phyloP scores from a whole-genome alignment of 2,113 vertebrate genomes.

The Argyrosomus japonicus region DNA sequence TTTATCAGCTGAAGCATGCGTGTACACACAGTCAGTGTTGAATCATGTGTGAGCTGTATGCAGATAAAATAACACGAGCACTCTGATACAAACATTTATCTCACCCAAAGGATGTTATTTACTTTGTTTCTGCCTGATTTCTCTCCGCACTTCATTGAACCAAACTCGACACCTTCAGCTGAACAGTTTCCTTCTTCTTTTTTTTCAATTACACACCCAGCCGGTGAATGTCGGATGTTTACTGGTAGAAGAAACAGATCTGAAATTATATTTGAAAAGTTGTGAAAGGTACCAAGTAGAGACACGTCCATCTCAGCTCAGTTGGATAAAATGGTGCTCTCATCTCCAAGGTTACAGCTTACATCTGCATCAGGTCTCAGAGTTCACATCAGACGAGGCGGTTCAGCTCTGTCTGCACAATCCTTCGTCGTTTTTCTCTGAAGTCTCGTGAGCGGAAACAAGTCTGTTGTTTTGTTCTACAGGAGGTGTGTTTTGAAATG shows the following conservation, averaged over 20 bases:
- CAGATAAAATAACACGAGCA: not conserved
- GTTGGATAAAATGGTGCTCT: not conserved
- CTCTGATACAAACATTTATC: not conserved
- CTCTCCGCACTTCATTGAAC: not conserved
- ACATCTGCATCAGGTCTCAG: constrained; percentile 5
- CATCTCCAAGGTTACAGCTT: not conserved
- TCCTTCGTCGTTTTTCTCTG: not conserved
- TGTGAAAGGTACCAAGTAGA: constrained; percentile 17
- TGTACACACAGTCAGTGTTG: too few species aligned
- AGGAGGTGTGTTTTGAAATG: constrained; percentile 10
- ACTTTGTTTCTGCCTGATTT: not conserved
- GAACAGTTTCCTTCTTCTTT: not conserved
- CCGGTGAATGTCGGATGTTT: constrained; percentile 14
- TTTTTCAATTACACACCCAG: not conserved
- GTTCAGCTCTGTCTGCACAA: not conserved
- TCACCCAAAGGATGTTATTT: not conserved
- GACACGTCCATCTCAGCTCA: constrained; percentile 27
- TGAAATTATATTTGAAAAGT: constrained; percentile 22
- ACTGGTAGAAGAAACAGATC: constrained; percentile 14
- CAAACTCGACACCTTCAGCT: constrained; percentile 3
- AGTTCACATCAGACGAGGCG: constrained; percentile 1
- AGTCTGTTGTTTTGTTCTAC: not conserved
- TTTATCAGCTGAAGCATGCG: not conserved
- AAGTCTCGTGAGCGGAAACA: constrained; percentile 8
- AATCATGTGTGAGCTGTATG: not conserved